Percentiles rank a stretch among this genome's conserved stretches.
phyloP scores from a whole-genome alignment of 2,113 vertebrate species.

The Protomyctophum bolini region DNA sequence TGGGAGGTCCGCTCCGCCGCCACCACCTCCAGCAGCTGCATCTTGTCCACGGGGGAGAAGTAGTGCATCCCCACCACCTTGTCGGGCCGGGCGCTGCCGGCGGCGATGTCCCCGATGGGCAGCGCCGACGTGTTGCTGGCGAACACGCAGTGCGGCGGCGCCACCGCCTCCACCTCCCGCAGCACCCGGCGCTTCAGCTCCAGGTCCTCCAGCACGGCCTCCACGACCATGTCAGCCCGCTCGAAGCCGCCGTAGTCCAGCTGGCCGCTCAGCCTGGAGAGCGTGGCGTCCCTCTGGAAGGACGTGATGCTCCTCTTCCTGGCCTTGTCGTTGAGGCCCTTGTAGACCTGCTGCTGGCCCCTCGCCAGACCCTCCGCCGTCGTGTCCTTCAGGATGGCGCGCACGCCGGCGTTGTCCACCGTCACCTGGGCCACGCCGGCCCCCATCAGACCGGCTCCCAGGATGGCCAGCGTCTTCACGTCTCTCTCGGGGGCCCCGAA shows the following conservation, averaged over 20 bases:
- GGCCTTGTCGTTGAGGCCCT: conserved; percentile 86
- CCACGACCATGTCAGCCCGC: conserved; percentile 86
- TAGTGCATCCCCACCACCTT: conserved; percentile 93
- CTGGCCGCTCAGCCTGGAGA: conserved; percentile 81
- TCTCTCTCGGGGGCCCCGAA: conserved; percentile 83
- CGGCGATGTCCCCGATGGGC: conserved; percentile 84
- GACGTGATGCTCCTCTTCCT: conserved; percentile 84
- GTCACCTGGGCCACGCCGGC: conserved; percentile 88
- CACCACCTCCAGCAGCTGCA: conserved; percentile 90
- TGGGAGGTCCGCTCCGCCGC: conserved; percentile 85
- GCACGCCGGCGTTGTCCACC: conserved; percentile 80
- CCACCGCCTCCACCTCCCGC: conserved; percentile 85
- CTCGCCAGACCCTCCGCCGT: conserved; percentile 77
- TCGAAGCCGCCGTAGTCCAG: conserved; percentile 85
- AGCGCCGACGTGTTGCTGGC: conserved; percentile 91
- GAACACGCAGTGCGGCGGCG: conserved; percentile 84
- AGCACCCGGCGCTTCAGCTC: conserved; percentile 86
- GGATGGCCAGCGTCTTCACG: conserved; percentile 81
- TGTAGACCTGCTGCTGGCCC: conserved; percentile 89
- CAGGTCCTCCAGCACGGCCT: conserved; percentile 89
- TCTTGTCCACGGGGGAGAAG: conserved; percentile 90
- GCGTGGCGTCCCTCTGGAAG: conserved; percentile 83
- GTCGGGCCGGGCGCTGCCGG: conserved; percentile 85
- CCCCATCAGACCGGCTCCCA: conserved; percentile 90
- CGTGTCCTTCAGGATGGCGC: conserved; percentile 84